phyloP scores from a whole-genome alignment of 2,113 vertebrate species.

The Ptilorrhoa leucosticta region DNA sequence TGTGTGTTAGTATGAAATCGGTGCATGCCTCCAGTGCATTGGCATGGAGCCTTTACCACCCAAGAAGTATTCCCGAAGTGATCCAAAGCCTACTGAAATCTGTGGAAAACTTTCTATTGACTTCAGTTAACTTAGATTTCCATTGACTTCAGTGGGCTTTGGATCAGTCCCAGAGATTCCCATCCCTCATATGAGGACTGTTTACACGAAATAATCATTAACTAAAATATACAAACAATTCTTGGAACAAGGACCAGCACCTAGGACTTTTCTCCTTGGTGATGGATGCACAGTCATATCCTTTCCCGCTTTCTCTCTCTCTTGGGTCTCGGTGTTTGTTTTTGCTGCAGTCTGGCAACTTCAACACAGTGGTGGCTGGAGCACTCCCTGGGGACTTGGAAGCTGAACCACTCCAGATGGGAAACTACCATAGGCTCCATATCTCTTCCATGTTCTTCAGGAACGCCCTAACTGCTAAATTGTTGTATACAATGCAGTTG shows the following conservation, averaged over 20 bases:
- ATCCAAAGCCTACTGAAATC: constrained; percentile 53
- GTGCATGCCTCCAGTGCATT: constrained; percentile 51
- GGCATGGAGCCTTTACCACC: constrained; percentile 58
- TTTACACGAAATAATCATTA: constrained; percentile 16
- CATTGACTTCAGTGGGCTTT: neutral
- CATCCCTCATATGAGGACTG: neutral
- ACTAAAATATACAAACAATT: neutral
- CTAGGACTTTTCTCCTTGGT: neutral
- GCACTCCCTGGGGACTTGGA: neutral
- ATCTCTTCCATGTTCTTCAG: neutral
- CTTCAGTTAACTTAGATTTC: constrained; percentile 40
- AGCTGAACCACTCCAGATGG: neutral
- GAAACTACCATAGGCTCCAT: neutral
- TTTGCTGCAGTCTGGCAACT: neutral
- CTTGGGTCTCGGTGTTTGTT: neutral
- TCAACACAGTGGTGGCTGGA: neutral
- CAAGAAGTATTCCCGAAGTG: constrained; percentile 35
- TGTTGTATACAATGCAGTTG: neutral
- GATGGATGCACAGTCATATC: neutral
- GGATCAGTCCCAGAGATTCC: neutral
- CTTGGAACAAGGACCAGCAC: neutral
- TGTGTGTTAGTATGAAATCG: constrained; percentile 55
- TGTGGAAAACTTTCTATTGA: constrained; percentile 56
- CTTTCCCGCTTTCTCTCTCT: neutral
- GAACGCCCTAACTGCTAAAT: neutral